Conservation (phyloP, 1,140 invertebrate species). For the Hesperophylax magnus region DNA sequence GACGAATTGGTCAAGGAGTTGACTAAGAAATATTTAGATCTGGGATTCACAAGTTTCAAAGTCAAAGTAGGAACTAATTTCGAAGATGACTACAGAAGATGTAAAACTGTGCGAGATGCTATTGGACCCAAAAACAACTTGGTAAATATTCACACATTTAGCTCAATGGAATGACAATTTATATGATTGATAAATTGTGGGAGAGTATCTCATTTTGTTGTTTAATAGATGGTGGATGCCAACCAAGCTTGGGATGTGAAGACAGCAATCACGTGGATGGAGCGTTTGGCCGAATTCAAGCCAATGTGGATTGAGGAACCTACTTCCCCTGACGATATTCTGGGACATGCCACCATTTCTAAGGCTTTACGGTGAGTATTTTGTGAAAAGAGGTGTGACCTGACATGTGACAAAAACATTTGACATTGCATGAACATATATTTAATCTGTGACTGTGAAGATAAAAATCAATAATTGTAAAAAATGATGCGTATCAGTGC, state of each 20-base stretch:
- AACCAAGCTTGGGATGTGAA: conserved; percentile 93
- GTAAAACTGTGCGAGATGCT: conserved; percentile 78
- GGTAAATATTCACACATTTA: conserved; percentile 66
- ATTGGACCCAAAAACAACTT: conserved; percentile 83
- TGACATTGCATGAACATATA: no score
- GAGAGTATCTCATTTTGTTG: background rate
- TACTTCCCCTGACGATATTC: conserved; percentile 91
- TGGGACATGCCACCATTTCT: conserved; percentile 85
- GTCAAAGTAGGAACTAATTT: conserved; percentile 89
- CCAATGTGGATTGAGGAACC: conserved; percentile 95
- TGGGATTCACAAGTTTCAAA: conserved; percentile 89
- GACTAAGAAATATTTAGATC: conserved; percentile 79
- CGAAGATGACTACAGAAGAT: conserved; percentile 83
- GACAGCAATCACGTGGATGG: conserved; percentile 90
- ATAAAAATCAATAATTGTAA: no score
- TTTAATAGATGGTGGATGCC: conserved; percentile 86
- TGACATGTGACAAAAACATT: no score
- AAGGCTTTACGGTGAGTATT: conserved; percentile 73
- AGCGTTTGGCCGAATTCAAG: conserved; percentile 79
- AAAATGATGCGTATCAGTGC: no score
- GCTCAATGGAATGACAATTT: no score
- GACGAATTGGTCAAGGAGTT: conserved; percentile 78
- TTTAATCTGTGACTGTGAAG: no score
- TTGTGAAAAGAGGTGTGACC: no score
- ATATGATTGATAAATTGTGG: no score